A percentile compares a stretch with the other conserved stretches of the same genome.
phyloP scores from a whole-genome alignment of 2,113 vertebrate species.

The Boleophthalmus pectinirostris region DNA sequence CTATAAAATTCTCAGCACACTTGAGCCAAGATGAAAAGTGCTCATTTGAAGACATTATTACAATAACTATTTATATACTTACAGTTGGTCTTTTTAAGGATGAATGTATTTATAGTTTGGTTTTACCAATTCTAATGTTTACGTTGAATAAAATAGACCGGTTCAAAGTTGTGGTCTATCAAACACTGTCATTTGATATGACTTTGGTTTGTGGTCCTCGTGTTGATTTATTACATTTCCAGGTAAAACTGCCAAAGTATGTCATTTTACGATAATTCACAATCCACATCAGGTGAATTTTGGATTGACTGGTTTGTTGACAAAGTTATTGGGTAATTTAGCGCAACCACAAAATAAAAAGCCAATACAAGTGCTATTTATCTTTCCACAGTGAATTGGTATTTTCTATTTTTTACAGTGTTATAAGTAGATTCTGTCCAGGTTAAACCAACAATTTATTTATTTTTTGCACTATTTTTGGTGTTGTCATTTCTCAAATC shows the following conservation, averaged over 20 bases:
- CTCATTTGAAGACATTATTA: neutral
- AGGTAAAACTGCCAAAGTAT: neutral
- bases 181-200: constrained; percentile 14
- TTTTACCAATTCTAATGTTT: neutral
- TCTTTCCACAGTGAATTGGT: neutral
- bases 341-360: neutral
- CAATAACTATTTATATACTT: neutral
- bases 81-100: neutral
- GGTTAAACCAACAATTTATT: neutral
- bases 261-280: neutral
- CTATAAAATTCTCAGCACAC: too few relatives aligned
- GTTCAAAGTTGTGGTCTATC: neutral
- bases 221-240: constrained; percentile 3
- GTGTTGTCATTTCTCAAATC: neutral
- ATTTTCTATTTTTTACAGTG: neutral
- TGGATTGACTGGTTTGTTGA: neutral
- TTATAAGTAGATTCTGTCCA: neutral
- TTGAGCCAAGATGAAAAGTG: neutral
- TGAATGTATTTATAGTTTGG: neutral
- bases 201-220: neutral
- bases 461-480: neutral
- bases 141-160: neutral
- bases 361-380: neutral
- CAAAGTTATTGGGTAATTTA: neutral
- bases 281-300: neutral